A percentile compares a stretch with the other conserved stretches of the same genome.
phyloP scores from a whole-genome alignment of 2,797 vertebrate species.

The Hybognathus amarus region DNA sequence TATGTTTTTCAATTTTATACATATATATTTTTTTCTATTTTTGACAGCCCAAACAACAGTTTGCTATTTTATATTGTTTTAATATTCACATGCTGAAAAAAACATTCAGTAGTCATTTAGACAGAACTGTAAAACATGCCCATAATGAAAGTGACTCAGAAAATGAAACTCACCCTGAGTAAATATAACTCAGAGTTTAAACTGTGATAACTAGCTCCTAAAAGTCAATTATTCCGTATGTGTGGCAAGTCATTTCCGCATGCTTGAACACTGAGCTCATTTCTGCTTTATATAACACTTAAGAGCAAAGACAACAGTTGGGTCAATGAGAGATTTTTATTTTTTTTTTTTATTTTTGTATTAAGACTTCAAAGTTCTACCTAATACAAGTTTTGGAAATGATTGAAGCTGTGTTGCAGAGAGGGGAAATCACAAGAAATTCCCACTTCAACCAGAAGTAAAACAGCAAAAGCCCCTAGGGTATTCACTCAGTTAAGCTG shows the following conservation, averaged over 20 bases:
- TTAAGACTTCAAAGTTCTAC: conserved; percentile 11
- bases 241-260: background rate
- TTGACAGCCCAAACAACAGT: background rate
- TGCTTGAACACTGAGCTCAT: background rate
- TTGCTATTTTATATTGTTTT: background rate
- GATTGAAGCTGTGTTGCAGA: conserved; percentile 35
- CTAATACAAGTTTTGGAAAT: conserved; percentile 37
- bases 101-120: background rate
- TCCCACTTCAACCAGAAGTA: conserved; percentile 29
- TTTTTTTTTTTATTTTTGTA: background rate
- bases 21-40: background rate
- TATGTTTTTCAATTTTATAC: background rate
- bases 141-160: background rate
- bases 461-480: conserved; percentile 38
- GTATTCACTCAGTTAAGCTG: background rate
- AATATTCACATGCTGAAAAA: background rate
- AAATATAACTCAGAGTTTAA: background rate
- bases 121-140: background rate
- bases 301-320: conserved; percentile 21
- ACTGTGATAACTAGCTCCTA: background rate
- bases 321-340: background rate
- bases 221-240: background rate
- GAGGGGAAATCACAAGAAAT: conserved; percentile 33
- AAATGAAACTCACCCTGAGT: background rate
- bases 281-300: background rate